phyloP scores from a whole-genome alignment of 2,113 vertebrate species.

The Macrotis lagotis region DNA sequence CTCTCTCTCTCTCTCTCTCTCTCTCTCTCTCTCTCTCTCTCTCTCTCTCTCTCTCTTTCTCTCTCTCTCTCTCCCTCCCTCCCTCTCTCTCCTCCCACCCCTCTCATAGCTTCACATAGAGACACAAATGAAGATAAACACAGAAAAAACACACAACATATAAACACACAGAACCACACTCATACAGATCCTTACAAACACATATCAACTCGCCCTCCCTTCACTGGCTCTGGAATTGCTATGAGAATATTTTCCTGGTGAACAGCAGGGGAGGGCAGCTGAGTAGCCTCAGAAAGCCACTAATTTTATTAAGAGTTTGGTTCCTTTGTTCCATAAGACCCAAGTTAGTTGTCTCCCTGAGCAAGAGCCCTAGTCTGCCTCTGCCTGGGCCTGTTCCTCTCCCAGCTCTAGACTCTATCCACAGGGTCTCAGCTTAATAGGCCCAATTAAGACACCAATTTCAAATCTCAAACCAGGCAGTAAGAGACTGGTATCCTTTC shows the following conservation, averaged over 20 bases:
- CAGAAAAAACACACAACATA: background rate
- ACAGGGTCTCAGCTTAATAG: constrained; percentile 2
- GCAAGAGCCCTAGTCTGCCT: background rate
- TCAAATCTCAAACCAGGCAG: background rate
- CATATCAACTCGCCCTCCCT: background rate
- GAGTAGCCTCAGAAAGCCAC: constrained; percentile 44
- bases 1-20: background rate
- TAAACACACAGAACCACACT: background rate
- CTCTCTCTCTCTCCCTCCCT: background rate
- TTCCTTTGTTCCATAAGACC: constrained; percentile 38
- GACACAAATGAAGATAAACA: background rate
- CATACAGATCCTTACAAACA: background rate
- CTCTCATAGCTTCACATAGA: background rate
- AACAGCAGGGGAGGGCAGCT: constrained; percentile 16
- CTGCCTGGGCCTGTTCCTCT: background rate
- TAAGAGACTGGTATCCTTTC: background rate
- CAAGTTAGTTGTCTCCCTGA: constrained; percentile 14
- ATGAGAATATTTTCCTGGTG: constrained; percentile 37
- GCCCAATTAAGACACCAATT: background rate
- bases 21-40: rapidly evolving
- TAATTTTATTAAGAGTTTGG: constrained; percentile 55
- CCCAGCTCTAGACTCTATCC: background rate
- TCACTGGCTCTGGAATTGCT: background rate
- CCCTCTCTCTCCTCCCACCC: background rate
- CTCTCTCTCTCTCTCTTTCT: background rate